Evolutionary conservation across 2,113 vertebrate species (phyloP).

Genomic region (Macquaria ambigua): DNA sequence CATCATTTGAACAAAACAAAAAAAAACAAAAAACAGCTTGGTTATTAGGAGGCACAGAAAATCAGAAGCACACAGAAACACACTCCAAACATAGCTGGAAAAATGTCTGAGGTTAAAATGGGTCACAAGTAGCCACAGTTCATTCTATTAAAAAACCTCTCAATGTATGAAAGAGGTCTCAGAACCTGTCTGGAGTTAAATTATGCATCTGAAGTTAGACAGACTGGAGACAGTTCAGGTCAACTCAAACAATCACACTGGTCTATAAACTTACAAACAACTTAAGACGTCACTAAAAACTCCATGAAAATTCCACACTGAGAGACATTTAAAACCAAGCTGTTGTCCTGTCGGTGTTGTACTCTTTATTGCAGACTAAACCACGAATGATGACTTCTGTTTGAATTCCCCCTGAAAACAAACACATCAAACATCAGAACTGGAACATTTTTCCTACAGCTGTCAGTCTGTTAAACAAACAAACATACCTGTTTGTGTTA

Average conservation of each 20-base stretch:
- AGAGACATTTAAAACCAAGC: slow-evolving; percentile 1
- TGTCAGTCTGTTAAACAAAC: background rate
- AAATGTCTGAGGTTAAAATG: background rate
- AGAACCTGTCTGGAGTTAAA: background rate
- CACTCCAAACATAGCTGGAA: background rate
- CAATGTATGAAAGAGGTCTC: background rate
- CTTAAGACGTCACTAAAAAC: background rate
- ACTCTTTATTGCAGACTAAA: slow-evolving; percentile 66
- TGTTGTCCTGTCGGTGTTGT: background rate
- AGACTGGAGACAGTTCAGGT: background rate
- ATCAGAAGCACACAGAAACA: slow-evolving; percentile 11
- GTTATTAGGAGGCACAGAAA: background rate
- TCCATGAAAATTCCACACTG: background rate
- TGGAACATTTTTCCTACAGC: background rate
- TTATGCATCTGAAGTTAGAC: background rate
- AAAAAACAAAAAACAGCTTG: background rate
- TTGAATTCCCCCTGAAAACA: slow-evolving; percentile 81
- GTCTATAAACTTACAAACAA: slow-evolving; percentile 28
- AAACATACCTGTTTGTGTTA: background rate
- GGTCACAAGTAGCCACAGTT: background rate
- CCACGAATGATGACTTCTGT: slow-evolving; percentile 87
- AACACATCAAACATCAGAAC: slow-evolving; percentile 35
- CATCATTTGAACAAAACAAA: background rate
- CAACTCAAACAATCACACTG: slow-evolving; percentile 7
- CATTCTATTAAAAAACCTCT: background rate